Conservation (phyloP, 2,113 vertebrate species). For the Macquaria australasica region DNA sequence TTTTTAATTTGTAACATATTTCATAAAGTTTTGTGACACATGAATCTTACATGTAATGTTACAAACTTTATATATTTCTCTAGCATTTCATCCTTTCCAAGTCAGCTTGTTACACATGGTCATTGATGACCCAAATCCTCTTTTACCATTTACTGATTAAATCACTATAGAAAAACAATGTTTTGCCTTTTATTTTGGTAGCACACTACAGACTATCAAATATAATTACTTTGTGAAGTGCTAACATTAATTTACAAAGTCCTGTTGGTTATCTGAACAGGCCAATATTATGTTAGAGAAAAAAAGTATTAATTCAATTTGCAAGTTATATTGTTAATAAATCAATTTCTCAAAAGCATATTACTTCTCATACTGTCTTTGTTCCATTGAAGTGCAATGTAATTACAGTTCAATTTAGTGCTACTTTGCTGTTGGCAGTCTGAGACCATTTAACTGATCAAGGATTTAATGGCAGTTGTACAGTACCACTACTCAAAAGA, state of each 20-base stretch:
- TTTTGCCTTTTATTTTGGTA: not conserved
- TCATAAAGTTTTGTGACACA: not conserved
- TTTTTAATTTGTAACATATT: not conserved
- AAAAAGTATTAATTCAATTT: not conserved
- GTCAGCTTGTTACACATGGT: not conserved
- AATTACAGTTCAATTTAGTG: constrained; percentile 21
- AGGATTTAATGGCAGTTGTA: constrained; percentile 40
- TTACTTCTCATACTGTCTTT: constrained; percentile 13
- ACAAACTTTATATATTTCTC: not conserved
- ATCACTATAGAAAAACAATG: not conserved
- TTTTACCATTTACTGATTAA: not conserved
- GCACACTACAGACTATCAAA: not conserved
- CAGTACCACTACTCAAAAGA: not conserved
- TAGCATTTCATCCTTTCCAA: not conserved
- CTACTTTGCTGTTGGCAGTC: constrained; percentile 31
- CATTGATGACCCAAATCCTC: not conserved
- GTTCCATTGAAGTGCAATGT: not conserved
- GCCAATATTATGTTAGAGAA: not conserved
- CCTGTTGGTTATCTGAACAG: not conserved
- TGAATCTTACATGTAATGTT: constrained; percentile 1
- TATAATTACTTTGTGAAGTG: not conserved
- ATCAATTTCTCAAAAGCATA: constrained; percentile 9
- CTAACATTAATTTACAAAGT: not conserved
- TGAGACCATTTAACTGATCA: constrained; percentile 12
- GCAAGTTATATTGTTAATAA: not conserved